A percentile compares a stretch with the other conserved stretches of the same genome.
These are phyloP conservation scores for Myrmecophaga tridactyla DNA, from an alignment of 2,113 vertebrate genomes.

Conservation along the genomic window DNA sequence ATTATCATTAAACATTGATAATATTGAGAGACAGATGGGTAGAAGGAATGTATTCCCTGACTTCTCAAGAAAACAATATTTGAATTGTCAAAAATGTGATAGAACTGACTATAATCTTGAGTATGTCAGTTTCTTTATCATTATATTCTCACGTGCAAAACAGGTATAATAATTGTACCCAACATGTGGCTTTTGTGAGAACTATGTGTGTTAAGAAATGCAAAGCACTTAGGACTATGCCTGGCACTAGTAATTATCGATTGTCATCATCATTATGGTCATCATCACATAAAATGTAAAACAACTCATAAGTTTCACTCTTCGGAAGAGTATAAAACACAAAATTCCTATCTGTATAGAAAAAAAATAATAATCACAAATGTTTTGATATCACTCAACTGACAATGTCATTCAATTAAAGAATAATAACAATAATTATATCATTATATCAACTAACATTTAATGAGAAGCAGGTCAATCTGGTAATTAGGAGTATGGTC, in stretches of 20 bases:
- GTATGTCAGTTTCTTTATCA: background rate
- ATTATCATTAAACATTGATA: background rate
- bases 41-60: background rate
- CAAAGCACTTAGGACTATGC: background rate
- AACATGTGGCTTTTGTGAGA: background rate
- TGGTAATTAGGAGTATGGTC: background rate
- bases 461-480: background rate
- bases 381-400: background rate
- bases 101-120: background rate
- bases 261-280: background rate
- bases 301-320: background rate
- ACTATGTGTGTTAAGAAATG: background rate
- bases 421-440: constrained; percentile 17
- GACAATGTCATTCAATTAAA: background rate
- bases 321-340: background rate
- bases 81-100: background rate
- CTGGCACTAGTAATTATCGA: background rate
- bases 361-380: constrained; percentile 23
- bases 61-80: background rate
- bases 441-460: background rate
- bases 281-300: background rate
- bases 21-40: background rate
- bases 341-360: background rate
- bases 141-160: background rate
- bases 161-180: background rate